These are phyloP conservation scores for Dreissena polymorpha DNA, from an alignment of 1,140 invertebrate species.

Conservation along the genomic window DNA sequence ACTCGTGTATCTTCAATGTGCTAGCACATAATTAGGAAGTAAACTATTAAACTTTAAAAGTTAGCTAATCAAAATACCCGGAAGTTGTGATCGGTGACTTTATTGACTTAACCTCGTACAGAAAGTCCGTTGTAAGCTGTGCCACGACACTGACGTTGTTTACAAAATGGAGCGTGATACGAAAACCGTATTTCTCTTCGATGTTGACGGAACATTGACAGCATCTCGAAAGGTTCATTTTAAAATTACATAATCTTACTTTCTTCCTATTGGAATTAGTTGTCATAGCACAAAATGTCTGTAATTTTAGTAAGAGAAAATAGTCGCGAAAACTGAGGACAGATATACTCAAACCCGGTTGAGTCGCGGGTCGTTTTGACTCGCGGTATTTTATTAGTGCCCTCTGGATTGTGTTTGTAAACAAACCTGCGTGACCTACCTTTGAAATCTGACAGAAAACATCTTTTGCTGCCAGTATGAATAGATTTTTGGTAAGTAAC, in stretches of 20 bases:
- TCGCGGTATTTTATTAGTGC: no score
- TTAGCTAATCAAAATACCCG: constrained; percentile 1
- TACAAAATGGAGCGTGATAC: constrained; percentile 70
- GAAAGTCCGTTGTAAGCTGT: neutral
- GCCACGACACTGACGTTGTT: constrained; percentile 29
- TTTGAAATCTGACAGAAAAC: no score
- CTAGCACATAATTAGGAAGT: neutral
- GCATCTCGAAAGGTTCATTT: constrained; percentile 86
- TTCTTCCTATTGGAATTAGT: neutral
- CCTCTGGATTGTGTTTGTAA: no score
- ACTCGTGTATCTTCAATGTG: neutral
- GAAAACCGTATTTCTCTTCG: constrained; percentile 87
- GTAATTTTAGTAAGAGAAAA: neutral
- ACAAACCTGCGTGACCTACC: no score
- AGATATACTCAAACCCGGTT: no score
- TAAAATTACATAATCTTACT: neutral
- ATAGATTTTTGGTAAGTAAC: no score
- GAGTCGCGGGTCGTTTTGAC: no score
- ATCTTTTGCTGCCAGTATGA: no score
- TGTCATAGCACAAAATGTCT: neutral
- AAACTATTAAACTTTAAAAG: neutral
- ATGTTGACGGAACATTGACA: constrained; percentile 98
- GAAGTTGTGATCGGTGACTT: neutral
- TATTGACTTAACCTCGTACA: neutral
- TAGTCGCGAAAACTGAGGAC: neutral